Percentiles rank a stretch among this genome's conserved stretches.
phyloP scores from a whole-genome alignment of 2,113 vertebrate genomes.

The Prionailurus viverrinus region DNA sequence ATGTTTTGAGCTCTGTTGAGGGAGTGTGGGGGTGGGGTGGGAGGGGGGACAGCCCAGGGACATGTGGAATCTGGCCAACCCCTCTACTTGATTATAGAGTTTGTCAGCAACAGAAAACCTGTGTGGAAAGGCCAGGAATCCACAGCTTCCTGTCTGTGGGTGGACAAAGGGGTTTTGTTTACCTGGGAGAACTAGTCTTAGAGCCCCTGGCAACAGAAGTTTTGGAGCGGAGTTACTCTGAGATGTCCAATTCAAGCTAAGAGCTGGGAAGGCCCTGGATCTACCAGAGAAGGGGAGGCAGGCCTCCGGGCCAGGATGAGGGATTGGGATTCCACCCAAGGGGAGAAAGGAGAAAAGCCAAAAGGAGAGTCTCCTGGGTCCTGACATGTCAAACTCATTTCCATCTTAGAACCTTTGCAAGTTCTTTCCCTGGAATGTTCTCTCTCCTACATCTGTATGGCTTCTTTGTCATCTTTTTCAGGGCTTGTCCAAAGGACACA shows the following conservation, averaged over 20 bases:
- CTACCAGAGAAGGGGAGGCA: background rate
- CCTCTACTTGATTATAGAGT: background rate
- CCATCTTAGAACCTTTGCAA: background rate
- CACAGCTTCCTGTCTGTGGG: slow-evolving; percentile 33
- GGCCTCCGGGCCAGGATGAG: background rate
- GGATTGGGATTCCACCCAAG: background rate
- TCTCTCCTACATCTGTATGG: background rate
- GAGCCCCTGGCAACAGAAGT: background rate
- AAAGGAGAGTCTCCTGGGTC: background rate
- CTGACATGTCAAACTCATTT: background rate
- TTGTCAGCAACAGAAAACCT: slow-evolving; percentile 27
- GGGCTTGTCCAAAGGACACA: background rate
- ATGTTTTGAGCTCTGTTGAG: background rate
- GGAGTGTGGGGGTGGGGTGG: too few relatives aligned
- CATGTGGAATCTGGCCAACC: background rate
- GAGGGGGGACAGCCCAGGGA: accelerated
- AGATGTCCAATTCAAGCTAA: background rate
- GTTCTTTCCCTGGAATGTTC: background rate
- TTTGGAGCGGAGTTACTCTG: background rate
- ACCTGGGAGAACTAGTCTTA: background rate
- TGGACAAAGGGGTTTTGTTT: slow-evolving; percentile 46
- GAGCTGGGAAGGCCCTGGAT: background rate
- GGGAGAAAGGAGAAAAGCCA: background rate
- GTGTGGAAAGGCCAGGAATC: background rate
- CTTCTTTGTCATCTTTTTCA: background rate